Base-by-base conservation (phyloP, 2,797 vertebrate species). In the Micromesistius poutassou region DNA sequence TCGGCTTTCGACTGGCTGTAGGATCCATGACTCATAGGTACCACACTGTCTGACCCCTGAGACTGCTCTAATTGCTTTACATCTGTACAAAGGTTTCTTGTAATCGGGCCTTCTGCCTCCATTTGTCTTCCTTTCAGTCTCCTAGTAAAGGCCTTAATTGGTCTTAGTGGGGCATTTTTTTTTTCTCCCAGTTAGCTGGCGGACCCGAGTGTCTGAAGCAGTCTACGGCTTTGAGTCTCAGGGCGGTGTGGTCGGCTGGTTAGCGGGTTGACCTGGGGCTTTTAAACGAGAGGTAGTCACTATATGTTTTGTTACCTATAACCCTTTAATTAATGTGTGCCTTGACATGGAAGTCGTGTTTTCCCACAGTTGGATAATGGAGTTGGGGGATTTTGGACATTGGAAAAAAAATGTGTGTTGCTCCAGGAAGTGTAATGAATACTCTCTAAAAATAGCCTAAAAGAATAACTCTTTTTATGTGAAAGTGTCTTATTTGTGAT, bases 1-100 rank as follows among this genome's bases (percentile, higher is more conserved):
- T 96, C 95, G 91, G 93, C 94, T 96, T 97, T 95, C 94, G 94
- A 95, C 95, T 93, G 95, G 95, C 94, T 94, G 94, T 94, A 95
- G 95, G 96, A 96, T 95, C 94, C 90, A 94, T 94, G 94, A 95
- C 96, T 96, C 93, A 94, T 93, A 93, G 95, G 95, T 96, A 95
- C 94, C 89, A 84, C 85, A 82, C 92, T 93, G 94, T 95, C 94
- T 95, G 94, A 92, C 96, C 96, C 96, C 89, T 85, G 96, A 96
- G 96, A 97, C 95, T 87, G 78, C 94, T 96, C 96, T 98, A 97
- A 98, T 98, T 99, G 96, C 97, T 97, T 97, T 98, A 97, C 97
- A 97, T 97, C 96, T 95, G 95, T 97, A 98, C 97, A 98, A 98
- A 97, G 96, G 96, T 97, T 97, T 96, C 96, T 96, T 97, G 96